Base-by-base conservation (phyloP, 2,888 invertebrate genomes). In the Ophion ventricosus region DNA sequence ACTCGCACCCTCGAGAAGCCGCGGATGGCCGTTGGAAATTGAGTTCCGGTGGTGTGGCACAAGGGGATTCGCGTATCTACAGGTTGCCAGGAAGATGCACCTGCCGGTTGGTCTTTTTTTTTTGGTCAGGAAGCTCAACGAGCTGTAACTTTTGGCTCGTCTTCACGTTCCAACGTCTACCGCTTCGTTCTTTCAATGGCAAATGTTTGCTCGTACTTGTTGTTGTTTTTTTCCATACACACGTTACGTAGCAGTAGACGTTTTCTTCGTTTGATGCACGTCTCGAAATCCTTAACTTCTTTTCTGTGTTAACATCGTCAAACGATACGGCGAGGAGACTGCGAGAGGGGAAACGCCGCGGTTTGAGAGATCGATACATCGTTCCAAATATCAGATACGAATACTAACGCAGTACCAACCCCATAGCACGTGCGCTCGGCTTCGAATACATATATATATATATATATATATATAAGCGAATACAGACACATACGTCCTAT, bases 301-400 rank as follows among this genome's bases (percentile, higher is more conserved):
- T 14, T 49, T 11, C 20, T 57, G 57, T 57, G 23, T 57, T 23
- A 57, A 57, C 17, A 17, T 17, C 17, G 49, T 3, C 49, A 17
- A 49, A 49, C 49, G 49, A 49, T 20, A 29, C 17, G 49, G 17
- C 35, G 35, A 35, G 43, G 56, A 54, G 40, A 61, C 20, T 7
- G 75, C 54, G 79, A 75, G 79, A 79, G 72, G 66, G 72, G 66
- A 35, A 74, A n/a, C 66, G 73, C 29, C n/a, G n/a, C n/a, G n/a
- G n/a, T 75, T 61, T 49, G 56, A 70, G 77, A 84, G 82, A 84
- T 84, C 84, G 84, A 84, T 84, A 84, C 72, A 79, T 79, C 56
- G 75, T 76, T 79, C 79, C 79, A 80, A 84, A 84, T 84, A 84
- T 84, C 84, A 75, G 78, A 84, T 76, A 79, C 74, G 67, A 74